Conservation (phyloP, 2,888 invertebrate genomes). For the Schizotus pectinicornis region DNA sequence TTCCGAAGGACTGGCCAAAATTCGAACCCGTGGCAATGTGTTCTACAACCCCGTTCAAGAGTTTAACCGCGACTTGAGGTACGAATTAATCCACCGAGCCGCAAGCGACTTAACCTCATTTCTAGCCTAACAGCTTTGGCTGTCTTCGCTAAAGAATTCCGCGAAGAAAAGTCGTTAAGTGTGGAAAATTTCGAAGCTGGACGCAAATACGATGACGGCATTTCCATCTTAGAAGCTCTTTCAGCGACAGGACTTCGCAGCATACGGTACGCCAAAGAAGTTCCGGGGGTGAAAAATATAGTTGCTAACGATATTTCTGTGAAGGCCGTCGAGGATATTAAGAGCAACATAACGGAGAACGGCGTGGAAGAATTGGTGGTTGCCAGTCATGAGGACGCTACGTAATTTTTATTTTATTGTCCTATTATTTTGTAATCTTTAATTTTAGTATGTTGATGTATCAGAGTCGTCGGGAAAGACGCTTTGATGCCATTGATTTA, state of each 20-base stretch:
- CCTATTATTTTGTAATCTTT: neutral
- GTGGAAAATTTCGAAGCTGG: conserved; percentile 29
- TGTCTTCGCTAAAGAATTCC: conserved; percentile 67
- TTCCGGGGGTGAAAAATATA: conserved; percentile 79
- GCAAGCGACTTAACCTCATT: conserved; percentile 19
- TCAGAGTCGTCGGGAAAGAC: conserved; percentile 69
- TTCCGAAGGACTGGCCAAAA: conserved; percentile 80
- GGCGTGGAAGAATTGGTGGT: conserved; percentile 74
- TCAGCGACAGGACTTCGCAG: conserved; percentile 96
- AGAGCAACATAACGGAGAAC: conserved; percentile 79
- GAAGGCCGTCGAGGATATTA: conserved; percentile 86
- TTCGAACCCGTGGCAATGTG: conserved; percentile 77
- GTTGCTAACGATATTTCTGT: conserved; percentile 91
- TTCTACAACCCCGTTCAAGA: conserved; percentile 99
- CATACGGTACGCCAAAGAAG: conserved; percentile 95
- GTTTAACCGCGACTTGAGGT: conserved; percentile 93
- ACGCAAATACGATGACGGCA: conserved; percentile 59
- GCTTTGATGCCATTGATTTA: conserved; percentile 90
- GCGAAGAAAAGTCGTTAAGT: conserved; percentile 8
- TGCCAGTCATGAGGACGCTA: conserved; percentile 85
- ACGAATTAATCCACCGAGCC: neutral
- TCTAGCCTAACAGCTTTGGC: conserved; percentile 75
- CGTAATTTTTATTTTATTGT: conserved; percentile 62
- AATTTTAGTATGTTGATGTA: conserved; percentile 83
- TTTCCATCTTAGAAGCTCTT: conserved; percentile 87